Percentiles rank a stretch among this genome's conserved stretches.
These are phyloP conservation scores for Zygothrica quintamaculata DNA, from an alignment of 2,888 invertebrate genomes.

Conservation along the genomic window DNA sequence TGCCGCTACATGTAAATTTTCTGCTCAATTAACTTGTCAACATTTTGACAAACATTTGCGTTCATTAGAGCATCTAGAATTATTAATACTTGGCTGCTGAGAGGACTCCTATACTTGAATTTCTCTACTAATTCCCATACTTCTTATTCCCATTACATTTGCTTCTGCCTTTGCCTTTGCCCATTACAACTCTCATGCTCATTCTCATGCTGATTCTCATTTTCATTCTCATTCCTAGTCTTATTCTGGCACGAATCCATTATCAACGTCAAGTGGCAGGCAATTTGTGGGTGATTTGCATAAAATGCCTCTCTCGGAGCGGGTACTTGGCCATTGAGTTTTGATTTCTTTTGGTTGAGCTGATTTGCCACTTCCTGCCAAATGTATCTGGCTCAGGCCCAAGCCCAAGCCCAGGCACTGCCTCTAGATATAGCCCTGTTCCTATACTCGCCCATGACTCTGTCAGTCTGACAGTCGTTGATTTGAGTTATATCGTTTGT, in stretches of 20 bases:
- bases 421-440: no score
- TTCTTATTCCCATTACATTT: no score
- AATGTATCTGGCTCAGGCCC: slow-evolving; percentile 15
- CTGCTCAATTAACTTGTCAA: slow-evolving; percentile 78
- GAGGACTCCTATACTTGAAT: background rate
- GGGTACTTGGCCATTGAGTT: slow-evolving; percentile 32
- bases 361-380: slow-evolving; percentile 30
- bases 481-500: slow-evolving; percentile 62
- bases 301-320: slow-evolving; percentile 50
- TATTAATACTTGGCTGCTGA: slow-evolving; percentile 72
- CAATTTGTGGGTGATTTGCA: slow-evolving; percentile 74
- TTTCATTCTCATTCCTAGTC: slow-evolving; percentile 5
- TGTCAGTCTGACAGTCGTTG: slow-evolving; percentile 25
- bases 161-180: no score
- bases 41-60: slow-evolving; percentile 75
- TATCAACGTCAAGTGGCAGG: slow-evolving; percentile 35
- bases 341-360: slow-evolving; percentile 40
- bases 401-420: no score
- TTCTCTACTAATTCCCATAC: no score
- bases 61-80: slow-evolving; percentile 72
- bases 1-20: slow-evolving; percentile 60
- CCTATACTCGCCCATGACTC: slow-evolving; percentile 5
- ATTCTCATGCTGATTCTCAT: background rate
- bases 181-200: no score
- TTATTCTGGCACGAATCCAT: background rate